Evolutionary conservation across 2,113 vertebrate species (phyloP).

Genomic region (Laticauda laticaudata): DNA sequence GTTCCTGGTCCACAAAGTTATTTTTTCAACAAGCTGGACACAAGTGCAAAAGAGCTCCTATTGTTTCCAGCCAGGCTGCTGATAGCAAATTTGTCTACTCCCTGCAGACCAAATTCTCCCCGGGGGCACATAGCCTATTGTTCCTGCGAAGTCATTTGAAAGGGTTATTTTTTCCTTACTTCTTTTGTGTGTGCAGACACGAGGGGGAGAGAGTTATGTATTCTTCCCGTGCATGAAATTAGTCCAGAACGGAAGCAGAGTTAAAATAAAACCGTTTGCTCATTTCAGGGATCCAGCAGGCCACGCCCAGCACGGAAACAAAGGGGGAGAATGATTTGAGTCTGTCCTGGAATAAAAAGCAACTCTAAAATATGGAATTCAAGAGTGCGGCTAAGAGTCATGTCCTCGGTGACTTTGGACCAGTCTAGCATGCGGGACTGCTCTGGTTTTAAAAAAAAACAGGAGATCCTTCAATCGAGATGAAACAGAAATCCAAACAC

Average conservation of each 20-base stretch:
- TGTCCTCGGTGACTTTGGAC: not conserved
- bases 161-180: constrained; percentile 68
- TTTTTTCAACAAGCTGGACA: constrained; percentile 41
- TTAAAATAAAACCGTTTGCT: not conserved
- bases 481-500: not conserved
- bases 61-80: not conserved
- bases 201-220: constrained; percentile 47
- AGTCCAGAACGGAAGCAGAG: constrained; percentile 29
- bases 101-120: constrained; percentile 55
- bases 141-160: constrained; percentile 63
- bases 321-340: not conserved
- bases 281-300: not conserved
- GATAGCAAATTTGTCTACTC: constrained; percentile 40
- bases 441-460: not conserved
- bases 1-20: constrained; percentile 53
- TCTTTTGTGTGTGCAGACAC: constrained; percentile 48
- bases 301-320: accelerated
- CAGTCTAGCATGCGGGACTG: not conserved
- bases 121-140: constrained; percentile 59
- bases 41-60: constrained; percentile 10
- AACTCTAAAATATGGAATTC: not conserved
- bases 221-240: constrained; percentile 59
- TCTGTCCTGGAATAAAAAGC: too few species aligned
- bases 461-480: not conserved
- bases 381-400: not conserved